Base-by-base conservation (phyloP, 2,797 vertebrate genomes). In the Holocentrus rufus region DNA sequence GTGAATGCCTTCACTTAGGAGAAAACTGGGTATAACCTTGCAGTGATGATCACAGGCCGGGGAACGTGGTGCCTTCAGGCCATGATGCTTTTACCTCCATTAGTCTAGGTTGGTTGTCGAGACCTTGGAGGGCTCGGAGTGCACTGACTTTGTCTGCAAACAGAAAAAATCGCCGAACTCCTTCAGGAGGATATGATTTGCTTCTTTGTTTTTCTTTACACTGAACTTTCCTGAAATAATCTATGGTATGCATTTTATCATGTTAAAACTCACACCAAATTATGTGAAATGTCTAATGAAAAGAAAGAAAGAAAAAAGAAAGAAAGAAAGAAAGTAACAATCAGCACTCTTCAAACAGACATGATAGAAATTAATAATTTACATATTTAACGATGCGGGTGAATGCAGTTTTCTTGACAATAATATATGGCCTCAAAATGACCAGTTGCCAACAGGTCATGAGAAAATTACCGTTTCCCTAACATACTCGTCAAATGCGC, bases 31-130 rank as follows among this genome's bases (percentile, higher is more conserved):
- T 53, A 81, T 1, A 55, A 22, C 65, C 59, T 7, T 74, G 63
- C 81, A 64, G 27, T 49, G 65, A 54, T 76, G 65, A 54, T 76
- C 72, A 63, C 56, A 74, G 59, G 69, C 36, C 75, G 67, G 63
- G 23, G 31, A 75, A 73, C 68, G 30, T 62, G 7, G 53, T 63
- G 62, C 56, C 87, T 65, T 49, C 31, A 34, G 80, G 87, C 72
- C 47, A 44, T 34, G 39, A 70, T 67, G 64, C 76, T 77, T 89
- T 81, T 25, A 79, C 71, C 54, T 72, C 56, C 54, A 68, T 79
- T 46, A 8, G 57, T 60, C 50, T 74, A 60, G 18, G 55, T 78
- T 74, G 69, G 74, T 79, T 76, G 74, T 72, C 68, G 73, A 55
- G 69, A 54, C 61, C 31, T 50, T 22, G 27, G 25, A 39, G 25